Evolutionary conservation across 2,888 invertebrate species (phyloP).

Genomic region (Diarsia mendica): DNA sequence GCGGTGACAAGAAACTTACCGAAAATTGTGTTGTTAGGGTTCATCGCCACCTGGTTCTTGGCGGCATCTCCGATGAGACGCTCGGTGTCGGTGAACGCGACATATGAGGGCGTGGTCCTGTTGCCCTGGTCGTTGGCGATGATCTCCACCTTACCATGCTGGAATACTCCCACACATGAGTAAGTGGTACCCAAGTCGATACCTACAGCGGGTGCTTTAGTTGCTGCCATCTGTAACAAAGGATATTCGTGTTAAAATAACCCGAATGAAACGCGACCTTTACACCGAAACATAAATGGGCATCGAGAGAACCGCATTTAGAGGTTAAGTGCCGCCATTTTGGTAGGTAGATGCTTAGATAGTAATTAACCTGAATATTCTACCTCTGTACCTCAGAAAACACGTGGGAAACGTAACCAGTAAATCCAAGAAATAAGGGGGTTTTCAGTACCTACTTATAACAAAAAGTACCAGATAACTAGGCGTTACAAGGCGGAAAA

Average conservation of each 20-base stretch:
- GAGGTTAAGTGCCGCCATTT: slow-evolving; percentile 65
- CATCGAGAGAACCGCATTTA: slow-evolving; percentile 25
- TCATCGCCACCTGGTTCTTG: slow-evolving; percentile 96
- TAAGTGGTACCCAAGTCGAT: slow-evolving; percentile 99
- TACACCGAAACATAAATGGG: slow-evolving; percentile 1
- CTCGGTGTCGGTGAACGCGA: slow-evolving; percentile 96
- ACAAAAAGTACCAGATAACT: not conserved
- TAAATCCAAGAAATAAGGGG: not conserved
- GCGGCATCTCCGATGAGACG: slow-evolving; percentile 96
- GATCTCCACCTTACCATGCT: slow-evolving; percentile 97
- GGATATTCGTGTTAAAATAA: slow-evolving; percentile 39
- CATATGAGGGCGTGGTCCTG: slow-evolving; percentile 96
- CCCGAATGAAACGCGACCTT: slow-evolving; percentile 30
- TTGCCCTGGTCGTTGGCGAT: slow-evolving; percentile 98
- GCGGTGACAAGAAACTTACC: slow-evolving; percentile 86
- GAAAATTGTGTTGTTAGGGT: slow-evolving; percentile 96
- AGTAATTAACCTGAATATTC: not conserved
- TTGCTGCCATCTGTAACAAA: slow-evolving; percentile 87
- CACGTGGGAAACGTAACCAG: slow-evolving; percentile 40
- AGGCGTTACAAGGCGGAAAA: slow-evolving; percentile 9
- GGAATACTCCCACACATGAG: slow-evolving; percentile 98
- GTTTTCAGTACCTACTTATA: not conserved
- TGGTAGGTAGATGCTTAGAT: slow-evolving; percentile 39
- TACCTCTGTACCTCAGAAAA: not conserved
- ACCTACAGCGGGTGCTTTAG: slow-evolving; percentile 96